Base-by-base conservation (phyloP, 1,140 invertebrate species). In the Drosophila ohnishii region DNA sequence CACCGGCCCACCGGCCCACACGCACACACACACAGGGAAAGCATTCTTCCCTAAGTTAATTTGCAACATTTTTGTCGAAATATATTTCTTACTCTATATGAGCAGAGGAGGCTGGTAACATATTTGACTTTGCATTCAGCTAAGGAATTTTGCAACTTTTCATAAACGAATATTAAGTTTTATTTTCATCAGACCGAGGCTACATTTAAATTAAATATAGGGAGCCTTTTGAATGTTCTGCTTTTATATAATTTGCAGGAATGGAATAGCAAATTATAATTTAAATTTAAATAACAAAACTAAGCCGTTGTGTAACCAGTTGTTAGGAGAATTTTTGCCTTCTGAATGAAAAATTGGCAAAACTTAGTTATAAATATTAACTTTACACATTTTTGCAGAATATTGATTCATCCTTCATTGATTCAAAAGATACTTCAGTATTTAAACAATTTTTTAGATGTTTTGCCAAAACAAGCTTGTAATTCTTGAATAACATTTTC, bases 41-140 rank as follows among this genome's bases (percentile, higher is more conserved):
- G 5, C 10, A 42, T 42, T 42, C 22, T 57, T 42, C 34, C 13
- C 56, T 19, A 59, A 58, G 25, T 62, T 62, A 62, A 58, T 62
- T 62, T 58, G 32, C n/a, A 58, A 30, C 11, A 39, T 58, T 62
- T 22, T 58, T 6, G 53, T 10, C 9, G 13, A 37, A 53, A 53
- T 22, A 37, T n/a, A 37, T 22, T 53, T 32, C 32, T 14, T 14
- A 30, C 25, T 48, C 8, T 48, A 14, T 34, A n/a, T 34, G 30
- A 14, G 11, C 10, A 34, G 10, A 22, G 47, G 5, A 50, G 28
- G 9, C 25, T 32, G n/a, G 11, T 5, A 22, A 14, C 51, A 22
- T 53, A n/a, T 53, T 53, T 53, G 19, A 22, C 50, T 53, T 53
- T 53, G 11, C 32, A 34, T 19, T 19, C 9, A 35, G 32, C 32